Percentiles rank a stretch among this genome's conserved stretches.
Evolutionary conservation across 2,797 vertebrate genomes (phyloP).

Genomic region (Crossoptilon crossoptilon): DNA sequence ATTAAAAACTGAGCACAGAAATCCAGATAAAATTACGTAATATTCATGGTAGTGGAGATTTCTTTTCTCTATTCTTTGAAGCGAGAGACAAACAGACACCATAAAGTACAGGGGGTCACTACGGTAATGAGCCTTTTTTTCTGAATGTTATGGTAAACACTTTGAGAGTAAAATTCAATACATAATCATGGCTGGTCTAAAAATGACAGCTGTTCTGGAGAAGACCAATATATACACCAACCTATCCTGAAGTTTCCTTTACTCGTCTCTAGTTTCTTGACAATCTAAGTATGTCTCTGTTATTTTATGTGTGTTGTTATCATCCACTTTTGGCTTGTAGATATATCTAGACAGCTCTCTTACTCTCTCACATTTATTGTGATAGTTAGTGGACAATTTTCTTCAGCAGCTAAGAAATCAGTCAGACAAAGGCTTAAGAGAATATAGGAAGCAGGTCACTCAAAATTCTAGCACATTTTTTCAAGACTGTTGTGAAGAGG

Average conservation of each 20-base stretch:
- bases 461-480: constrained; percentile 11
- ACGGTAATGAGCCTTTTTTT: constrained; percentile 49
- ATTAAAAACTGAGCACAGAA: constrained; percentile 31
- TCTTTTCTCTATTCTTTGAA: constrained; percentile 41
- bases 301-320: constrained; percentile 19
- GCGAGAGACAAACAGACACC: constrained; percentile 30
- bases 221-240: constrained; percentile 22
- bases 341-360: constrained; percentile 12
- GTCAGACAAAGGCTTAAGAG: not conserved
- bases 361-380: not conserved
- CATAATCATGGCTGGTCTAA: constrained; percentile 55
- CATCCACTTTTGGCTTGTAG: constrained; percentile 1
- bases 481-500: constrained; percentile 9
- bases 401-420: not conserved
- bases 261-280: not conserved
- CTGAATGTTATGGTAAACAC: constrained; percentile 61
- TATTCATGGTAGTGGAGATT: not conserved
- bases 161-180: constrained; percentile 60
- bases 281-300: constrained; percentile 24
- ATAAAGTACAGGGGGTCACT: constrained; percentile 39
- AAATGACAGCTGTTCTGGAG: constrained; percentile 63
- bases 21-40: constrained; percentile 41
- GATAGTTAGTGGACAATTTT: not conserved
- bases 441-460: not conserved
- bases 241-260: constrained; percentile 40